Evolutionary conservation across 1,140 invertebrate genomes (phyloP), one percentile per base, ranked within the genome.

Genomic region (Drosophila leontia): DNA sequence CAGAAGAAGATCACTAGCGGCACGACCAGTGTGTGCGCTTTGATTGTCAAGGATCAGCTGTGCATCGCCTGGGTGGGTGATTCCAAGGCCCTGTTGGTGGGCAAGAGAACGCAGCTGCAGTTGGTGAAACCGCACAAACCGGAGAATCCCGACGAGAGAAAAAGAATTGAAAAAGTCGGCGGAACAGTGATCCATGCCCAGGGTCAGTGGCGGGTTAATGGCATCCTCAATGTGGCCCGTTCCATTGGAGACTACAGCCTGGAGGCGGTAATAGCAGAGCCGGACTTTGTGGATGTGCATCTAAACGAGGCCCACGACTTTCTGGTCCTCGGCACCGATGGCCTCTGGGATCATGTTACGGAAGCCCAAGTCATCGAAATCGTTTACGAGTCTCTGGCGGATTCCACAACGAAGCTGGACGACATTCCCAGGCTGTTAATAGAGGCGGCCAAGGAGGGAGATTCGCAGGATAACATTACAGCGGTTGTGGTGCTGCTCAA

Each of bases 31-130:
- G 95, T 98, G 15, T 95, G 95, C 91, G 96, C 96, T 1, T 45
- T 90, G 11, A 82, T 90, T 19, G 76, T 68, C 15, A 44, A 96
- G 65, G 94, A 95, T 82, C 94, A 94, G 59, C 94, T 99, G 57
- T 96, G 97, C 84, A 94, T 98, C 50, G 97, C 97, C 9, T 99
- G 98, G 98, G 95, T 96, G 15, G 98, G 98, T 23, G 98, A 99
- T 94, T 99, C 98, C 15, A 96, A 98, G 93, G 98, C 97, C 29
- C 93, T 97, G 58, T 93, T 99, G 23, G 96, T 97, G 8, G 95
- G 95, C 87, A 93, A 96, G 23, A 57, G 78, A 7, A 81, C 74
- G 0, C 83, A 83, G 26, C 45, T 92, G 42, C 91, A 92, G 78
- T 94, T 99, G 67, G 98, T 98, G 48, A 95, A 95, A 69, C 96